Conservation (phyloP, 2,113 vertebrate genomes). For the Coreoperca whiteheadi region DNA sequence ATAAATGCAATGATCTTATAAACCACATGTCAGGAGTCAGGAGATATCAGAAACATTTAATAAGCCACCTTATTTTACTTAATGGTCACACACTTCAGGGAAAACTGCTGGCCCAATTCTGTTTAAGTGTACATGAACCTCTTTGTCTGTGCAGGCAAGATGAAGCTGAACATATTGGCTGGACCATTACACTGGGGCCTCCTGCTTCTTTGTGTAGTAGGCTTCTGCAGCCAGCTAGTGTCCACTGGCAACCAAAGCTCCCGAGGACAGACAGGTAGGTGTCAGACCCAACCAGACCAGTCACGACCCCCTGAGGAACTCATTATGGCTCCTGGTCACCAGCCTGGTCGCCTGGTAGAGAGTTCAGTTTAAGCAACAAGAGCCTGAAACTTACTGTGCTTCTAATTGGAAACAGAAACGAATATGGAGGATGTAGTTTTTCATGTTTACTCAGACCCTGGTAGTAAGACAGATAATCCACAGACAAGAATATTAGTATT, state of each 20-base stretch:
- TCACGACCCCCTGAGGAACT: conserved; percentile 67
- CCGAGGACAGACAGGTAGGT: conserved; percentile 76
- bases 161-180: conserved; percentile 51
- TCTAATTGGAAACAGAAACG: conserved; percentile 6
- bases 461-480: background rate
- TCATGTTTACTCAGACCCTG: background rate
- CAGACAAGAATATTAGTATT: too few relatives aligned
- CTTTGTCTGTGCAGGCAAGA: conserved; percentile 51
- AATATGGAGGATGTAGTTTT: background rate
- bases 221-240: conserved; percentile 75
- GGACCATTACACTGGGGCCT: conserved; percentile 59
- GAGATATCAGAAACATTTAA: background rate
- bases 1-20: conserved; percentile 10
- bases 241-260: conserved; percentile 85
- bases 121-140: background rate
- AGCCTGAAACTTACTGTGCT: background rate
- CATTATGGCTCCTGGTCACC: conserved; percentile 81
- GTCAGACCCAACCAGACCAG: conserved; percentile 58
- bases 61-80: background rate
- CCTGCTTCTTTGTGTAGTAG: conserved; percentile 69
- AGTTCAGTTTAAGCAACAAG: conserved; percentile 23
- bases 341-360: conserved; percentile 4
- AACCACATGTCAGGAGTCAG: conserved; percentile 6
- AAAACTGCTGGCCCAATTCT: background rate
- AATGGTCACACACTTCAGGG: background rate